A percentile compares a stretch with the other conserved stretches of the same genome.
phyloP scores from a whole-genome alignment of 2,113 vertebrate species.

The Rhea americana region DNA sequence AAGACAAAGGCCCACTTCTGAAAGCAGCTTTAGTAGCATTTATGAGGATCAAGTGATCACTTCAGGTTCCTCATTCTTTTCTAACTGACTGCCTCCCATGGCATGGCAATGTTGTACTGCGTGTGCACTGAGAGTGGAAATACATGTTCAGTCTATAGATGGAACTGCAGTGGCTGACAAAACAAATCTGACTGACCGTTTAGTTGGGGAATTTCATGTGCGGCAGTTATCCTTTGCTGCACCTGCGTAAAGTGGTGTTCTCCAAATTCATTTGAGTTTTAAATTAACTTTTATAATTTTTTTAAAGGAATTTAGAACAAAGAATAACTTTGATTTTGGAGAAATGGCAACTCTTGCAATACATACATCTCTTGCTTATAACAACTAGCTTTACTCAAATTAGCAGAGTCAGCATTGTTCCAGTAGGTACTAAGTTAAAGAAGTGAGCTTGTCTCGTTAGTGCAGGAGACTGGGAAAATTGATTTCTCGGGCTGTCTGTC shows the following conservation, averaged over 20 bases:
- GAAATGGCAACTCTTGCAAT: neutral
- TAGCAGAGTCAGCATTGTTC: neutral
- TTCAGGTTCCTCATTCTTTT: conserved; percentile 51
- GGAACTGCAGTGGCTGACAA: neutral
- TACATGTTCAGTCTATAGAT: neutral
- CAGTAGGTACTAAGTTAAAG: neutral
- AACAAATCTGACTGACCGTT: neutral
- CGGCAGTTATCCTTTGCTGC: neutral
- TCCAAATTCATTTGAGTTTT: neutral
- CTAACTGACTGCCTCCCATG: conserved; percentile 11
- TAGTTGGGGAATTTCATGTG: neutral
- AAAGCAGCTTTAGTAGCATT: conserved; percentile 45
- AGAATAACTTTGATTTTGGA: neutral
- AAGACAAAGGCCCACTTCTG: conserved; percentile 57
- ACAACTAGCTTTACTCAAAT: neutral
- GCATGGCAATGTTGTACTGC: neutral
- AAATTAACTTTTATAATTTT: conserved; percentile 14
- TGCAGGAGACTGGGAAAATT: neutral
- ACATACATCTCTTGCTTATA: neutral
- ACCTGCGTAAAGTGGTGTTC: neutral
- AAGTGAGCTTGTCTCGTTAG: neutral
- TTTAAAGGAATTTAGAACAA: neutral
- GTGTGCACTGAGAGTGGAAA: neutral
- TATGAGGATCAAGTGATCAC: conserved; percentile 50
- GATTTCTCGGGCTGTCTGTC: neutral